phyloP scores from a whole-genome alignment of 2,888 invertebrate genomes.

The Beris morrisii region DNA sequence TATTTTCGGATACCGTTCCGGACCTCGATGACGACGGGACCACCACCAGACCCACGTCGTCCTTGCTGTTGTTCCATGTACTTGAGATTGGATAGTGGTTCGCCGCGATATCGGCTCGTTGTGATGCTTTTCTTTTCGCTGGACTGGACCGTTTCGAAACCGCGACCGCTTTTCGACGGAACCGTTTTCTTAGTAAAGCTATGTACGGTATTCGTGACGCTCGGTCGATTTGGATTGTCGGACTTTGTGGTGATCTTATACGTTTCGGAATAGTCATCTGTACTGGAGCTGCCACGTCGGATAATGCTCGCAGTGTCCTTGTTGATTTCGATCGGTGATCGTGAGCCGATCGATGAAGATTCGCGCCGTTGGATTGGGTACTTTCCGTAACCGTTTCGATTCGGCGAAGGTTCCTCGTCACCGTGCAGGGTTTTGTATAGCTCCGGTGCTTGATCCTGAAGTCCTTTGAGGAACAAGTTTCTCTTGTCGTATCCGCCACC shows the following conservation, averaged over 20 bases:
- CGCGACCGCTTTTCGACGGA: conserved; percentile 65
- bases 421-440: conserved; percentile 71
- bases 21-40: conserved; percentile 66
- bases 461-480: conserved; percentile 68
- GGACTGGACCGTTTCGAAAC: conserved; percentile 70
- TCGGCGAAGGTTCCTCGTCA: conserved; percentile 60
- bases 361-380: conserved; percentile 45
- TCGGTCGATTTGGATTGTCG: conserved; percentile 68
- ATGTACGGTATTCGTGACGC: conserved; percentile 71
- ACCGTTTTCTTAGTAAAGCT: conserved; percentile 70
- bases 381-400: conserved; percentile 51
- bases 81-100: conserved; percentile 58
- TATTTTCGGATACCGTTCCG: conserved; percentile 51
- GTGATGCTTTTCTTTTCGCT: conserved; percentile 72
- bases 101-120: conserved; percentile 63
- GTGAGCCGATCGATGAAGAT: conserved; percentile 50
- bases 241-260: conserved; percentile 69
- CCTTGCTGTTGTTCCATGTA: conserved; percentile 62
- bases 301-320: conserved; percentile 57
- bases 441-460: conserved; percentile 72
- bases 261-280: conserved; percentile 72
- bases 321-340: conserved; percentile 54
- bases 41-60: conserved; percentile 49
- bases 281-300: conserved; percentile 67
- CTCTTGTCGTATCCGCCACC: conserved; percentile 63